Percentiles rank a stretch among this genome's conserved stretches.
Evolutionary conservation across 2,888 invertebrate genomes (phyloP).

Genomic region (Melieria picta): DNA sequence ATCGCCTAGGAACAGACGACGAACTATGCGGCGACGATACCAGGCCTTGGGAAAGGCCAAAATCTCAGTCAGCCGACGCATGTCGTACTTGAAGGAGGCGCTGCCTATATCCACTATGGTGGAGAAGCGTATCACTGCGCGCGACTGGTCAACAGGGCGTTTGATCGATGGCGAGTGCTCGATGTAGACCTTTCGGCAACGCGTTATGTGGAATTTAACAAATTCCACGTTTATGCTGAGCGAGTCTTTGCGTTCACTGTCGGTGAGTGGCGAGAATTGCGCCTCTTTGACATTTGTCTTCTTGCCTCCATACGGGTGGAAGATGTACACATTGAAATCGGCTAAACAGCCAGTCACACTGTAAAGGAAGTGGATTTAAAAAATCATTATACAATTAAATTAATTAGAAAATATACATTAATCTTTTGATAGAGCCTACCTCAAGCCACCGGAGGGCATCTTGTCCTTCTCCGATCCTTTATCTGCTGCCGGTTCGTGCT

Average conservation of each 20-base stretch:
- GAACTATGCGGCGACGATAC: slow-evolving; percentile 94
- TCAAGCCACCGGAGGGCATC: slow-evolving; percentile 62
- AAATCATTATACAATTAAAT: slow-evolving; percentile 63
- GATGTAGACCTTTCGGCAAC: slow-evolving; percentile 89
- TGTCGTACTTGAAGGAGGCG: slow-evolving; percentile 97
- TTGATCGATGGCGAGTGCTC: slow-evolving; percentile 66
- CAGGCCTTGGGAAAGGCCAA: slow-evolving; percentile 98
- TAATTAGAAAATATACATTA: background rate
- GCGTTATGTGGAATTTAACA: slow-evolving; percentile 92
- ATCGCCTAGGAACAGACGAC: slow-evolving; percentile 93
- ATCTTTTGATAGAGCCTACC: slow-evolving; percentile 38
- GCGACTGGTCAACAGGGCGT: slow-evolving; percentile 73
- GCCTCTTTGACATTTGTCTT: slow-evolving; percentile 82
- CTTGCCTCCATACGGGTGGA: slow-evolving; percentile 96
- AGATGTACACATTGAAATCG: slow-evolving; percentile 97
- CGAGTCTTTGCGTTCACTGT: slow-evolving; percentile 93
- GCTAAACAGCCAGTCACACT: slow-evolving; percentile 96
- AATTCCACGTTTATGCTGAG: slow-evolving; percentile 96
- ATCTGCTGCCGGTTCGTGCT: slow-evolving; percentile 37
- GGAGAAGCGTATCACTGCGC: slow-evolving; percentile 91
- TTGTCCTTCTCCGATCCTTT: slow-evolving; percentile 54
- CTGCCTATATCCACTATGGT: slow-evolving; percentile 96
- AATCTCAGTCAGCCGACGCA: slow-evolving; percentile 96
- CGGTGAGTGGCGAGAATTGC: slow-evolving; percentile 87
- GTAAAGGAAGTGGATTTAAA: background rate